These are phyloP conservation scores for Aurelia sp. DNA, from an alignment of 30 jellyfish, hydroid and myxozoan genomes.

Conservation along the genomic window DNA sequence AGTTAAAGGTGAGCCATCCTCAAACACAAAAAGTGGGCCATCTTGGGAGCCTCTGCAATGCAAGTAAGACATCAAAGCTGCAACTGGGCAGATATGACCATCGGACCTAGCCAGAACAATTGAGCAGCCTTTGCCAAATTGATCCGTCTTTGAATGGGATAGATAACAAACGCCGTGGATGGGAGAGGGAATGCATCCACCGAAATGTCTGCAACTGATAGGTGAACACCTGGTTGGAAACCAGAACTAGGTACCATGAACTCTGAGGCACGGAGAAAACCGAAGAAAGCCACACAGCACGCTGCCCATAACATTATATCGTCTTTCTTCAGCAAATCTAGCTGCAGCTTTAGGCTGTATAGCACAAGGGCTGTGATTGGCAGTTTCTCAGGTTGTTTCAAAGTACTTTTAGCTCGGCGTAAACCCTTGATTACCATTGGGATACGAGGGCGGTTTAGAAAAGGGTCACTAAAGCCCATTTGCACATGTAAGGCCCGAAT, in stretches of 20 bases:
- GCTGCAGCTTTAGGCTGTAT: neutral
- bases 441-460: neutral
- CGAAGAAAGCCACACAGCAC: constrained; percentile 27
- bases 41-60: too few species aligned
- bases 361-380: constrained; percentile 22
- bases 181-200: neutral
- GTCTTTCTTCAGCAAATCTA: neutral
- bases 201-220: neutral
- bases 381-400: neutral
- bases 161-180: neutral
- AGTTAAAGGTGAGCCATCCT: constrained; percentile 2
- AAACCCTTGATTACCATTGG: constrained; percentile 3
- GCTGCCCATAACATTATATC: constrained; percentile 16
- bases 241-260: constrained; percentile 15
- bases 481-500: constrained; percentile 17
- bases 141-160: constrained; percentile 34
- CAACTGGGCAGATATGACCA: too few species aligned
- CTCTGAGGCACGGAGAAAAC: constrained; percentile 25
- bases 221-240: neutral
- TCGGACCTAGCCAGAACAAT: too few species aligned
- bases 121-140: neutral
- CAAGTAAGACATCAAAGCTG: too few species aligned
- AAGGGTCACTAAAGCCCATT: neutral
- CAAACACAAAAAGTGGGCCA: constrained; percentile 7
- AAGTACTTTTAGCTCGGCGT: neutral